These are phyloP conservation scores for Stegana nigrithorax DNA, from an alignment of 2,888 invertebrate species.

Conservation along the genomic window DNA sequence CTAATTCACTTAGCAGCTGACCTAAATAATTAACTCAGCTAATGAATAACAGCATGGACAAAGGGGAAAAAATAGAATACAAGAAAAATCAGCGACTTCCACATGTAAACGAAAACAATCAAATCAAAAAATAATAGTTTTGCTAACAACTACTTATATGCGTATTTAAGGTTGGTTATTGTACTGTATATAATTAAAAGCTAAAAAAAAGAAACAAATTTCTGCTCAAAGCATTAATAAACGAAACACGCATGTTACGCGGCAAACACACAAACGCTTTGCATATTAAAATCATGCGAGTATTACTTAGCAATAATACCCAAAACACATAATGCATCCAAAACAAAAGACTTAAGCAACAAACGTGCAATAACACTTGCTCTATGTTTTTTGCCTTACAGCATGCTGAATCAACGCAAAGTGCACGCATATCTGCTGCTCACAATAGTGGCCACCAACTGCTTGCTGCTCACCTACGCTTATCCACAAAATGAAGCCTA, in stretches of 20 bases:
- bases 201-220: too few species aligned
- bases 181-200: too few species aligned
- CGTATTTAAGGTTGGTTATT: too few species aligned
- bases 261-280: not conserved
- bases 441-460: constrained; percentile 76
- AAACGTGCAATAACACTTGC: constrained; percentile 34
- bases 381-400: constrained; percentile 38
- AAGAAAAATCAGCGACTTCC: too few species aligned
- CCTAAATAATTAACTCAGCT: too few species aligned
- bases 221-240: too few species aligned
- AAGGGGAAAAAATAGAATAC: too few species aligned
- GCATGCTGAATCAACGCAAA: constrained; percentile 76
- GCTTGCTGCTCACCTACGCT: constrained; percentile 76
- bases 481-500: constrained; percentile 72
- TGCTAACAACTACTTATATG: too few species aligned
- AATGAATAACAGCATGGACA: too few species aligned
- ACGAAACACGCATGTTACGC: constrained; percentile 45
- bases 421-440: constrained; percentile 78
- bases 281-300: not conserved
- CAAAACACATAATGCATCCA: not conserved
- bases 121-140: too few species aligned
- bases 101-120: too few species aligned
- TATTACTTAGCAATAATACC: not conserved
- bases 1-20: too few species aligned
- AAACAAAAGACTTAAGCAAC: constrained; percentile 37